Evolutionary conservation across 2,113 vertebrate genomes (phyloP).

Genomic region (Callionymus lyra): DNA sequence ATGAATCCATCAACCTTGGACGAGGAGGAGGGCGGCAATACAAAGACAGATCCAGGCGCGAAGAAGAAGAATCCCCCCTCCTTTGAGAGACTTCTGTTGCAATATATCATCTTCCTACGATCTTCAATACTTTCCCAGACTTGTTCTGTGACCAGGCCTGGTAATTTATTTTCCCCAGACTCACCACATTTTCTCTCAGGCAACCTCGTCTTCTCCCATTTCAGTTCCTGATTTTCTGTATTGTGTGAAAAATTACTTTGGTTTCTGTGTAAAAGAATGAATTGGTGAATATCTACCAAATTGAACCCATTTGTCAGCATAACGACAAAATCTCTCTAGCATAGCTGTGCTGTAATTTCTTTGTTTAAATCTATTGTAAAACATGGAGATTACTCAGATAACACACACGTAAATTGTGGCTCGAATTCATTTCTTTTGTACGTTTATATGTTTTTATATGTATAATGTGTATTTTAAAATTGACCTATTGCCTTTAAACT

Average conservation of each 20-base stretch:
- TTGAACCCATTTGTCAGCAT: conserved; percentile 18
- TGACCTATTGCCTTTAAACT: too few relatives aligned
- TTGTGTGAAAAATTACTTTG: conserved; percentile 23
- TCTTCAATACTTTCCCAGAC: conserved; percentile 3
- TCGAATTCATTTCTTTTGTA: too few relatives aligned
- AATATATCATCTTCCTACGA: conserved; percentile 9
- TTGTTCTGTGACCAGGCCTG: conserved; percentile 21
- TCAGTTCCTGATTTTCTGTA: conserved; percentile 19
- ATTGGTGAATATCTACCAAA: conserved; percentile 1
- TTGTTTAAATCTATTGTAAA: too few relatives aligned
- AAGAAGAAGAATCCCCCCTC: background rate
- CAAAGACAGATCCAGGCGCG: background rate
- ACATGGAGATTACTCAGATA: too few relatives aligned
- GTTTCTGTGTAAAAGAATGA: conserved; percentile 15
- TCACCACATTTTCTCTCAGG: conserved; percentile 12
- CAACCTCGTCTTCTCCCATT: conserved; percentile 13
- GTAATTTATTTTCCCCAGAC: conserved; percentile 25
- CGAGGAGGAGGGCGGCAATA: too few relatives aligned
- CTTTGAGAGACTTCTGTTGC: background rate
- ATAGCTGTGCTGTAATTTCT: too few relatives aligned
- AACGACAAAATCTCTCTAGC: conserved; percentile 3
- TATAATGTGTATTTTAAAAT: too few relatives aligned
- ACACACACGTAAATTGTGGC: too few relatives aligned
- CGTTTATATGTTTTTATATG: too few relatives aligned
- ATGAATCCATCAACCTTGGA: too few relatives aligned